These are phyloP conservation scores for Azorinus chamasolen DNA, from an alignment of 2,888 invertebrate genomes.

Conservation along the genomic window DNA sequence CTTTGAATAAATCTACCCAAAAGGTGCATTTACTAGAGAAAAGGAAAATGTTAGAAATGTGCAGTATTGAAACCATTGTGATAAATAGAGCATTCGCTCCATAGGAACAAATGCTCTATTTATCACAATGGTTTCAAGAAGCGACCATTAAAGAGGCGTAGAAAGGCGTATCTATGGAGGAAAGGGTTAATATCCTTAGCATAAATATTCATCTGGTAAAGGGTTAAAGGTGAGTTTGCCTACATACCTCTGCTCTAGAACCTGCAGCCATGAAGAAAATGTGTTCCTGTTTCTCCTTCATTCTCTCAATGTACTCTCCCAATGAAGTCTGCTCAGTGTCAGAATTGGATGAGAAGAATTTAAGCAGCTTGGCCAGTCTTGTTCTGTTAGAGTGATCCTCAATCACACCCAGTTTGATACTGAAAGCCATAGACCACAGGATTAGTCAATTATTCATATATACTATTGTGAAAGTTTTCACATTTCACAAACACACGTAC, in stretches of 20 bases:
- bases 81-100: no score
- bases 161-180: no score
- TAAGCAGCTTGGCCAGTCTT: constrained; percentile 96
- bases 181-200: no score
- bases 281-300: constrained; percentile 97
- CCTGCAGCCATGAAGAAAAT: constrained; percentile 99
- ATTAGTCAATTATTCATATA: not conserved
- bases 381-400: constrained; percentile 99
- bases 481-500: no score
- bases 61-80: no score
- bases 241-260: constrained; percentile 91
- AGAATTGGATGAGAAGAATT: constrained; percentile 93
- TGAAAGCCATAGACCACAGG: constrained; percentile 86
- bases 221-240: not conserved
- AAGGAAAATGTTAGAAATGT: no score
- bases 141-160: no score
- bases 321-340: constrained; percentile 91
- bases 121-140: no score
- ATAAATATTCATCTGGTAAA: no score
- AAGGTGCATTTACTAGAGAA: no score
- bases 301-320: constrained; percentile 96
- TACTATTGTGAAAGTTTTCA: not conserved
- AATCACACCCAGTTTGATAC: constrained; percentile 97
- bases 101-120: no score
- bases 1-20: no score